phyloP scores from a whole-genome alignment of 2,113 vertebrate genomes.

The Catharus minimus region DNA sequence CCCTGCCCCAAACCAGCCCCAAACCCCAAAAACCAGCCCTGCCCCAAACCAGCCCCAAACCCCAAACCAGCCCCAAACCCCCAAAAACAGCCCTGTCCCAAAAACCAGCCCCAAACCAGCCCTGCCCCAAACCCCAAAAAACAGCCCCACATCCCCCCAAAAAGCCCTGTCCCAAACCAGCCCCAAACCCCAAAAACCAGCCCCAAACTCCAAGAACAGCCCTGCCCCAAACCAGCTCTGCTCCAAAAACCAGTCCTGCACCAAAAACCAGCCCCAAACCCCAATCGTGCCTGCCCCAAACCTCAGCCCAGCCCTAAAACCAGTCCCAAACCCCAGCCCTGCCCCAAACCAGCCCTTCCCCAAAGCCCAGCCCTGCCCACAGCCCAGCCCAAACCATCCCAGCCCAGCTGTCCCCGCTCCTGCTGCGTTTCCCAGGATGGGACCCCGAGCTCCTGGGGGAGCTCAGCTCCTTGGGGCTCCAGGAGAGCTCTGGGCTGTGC shows the following conservation, averaged over 20 bases:
- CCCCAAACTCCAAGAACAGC: background rate
- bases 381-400: background rate
- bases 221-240: background rate
- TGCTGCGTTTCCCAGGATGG: fast-evolving
- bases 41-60: background rate
- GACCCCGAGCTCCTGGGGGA: background rate
- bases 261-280: no score
- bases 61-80: background rate
- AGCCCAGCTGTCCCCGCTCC: background rate
- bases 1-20: background rate
- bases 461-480: background rate
- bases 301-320: no score
- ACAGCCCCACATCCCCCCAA: no score
- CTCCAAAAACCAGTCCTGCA: background rate
- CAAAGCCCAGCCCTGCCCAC: background rate
- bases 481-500: background rate
- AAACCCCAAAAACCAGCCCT: background rate
- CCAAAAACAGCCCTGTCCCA: no score
- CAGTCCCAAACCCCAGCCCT: no score
- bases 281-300: background rate
- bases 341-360: no score
- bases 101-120: no score
- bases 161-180: background rate
- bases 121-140: no score
- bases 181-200: no score